These are phyloP conservation scores for Sarcophaga peregrina DNA, from an alignment of 1,140 invertebrate species.

Conservation along the genomic window DNA sequence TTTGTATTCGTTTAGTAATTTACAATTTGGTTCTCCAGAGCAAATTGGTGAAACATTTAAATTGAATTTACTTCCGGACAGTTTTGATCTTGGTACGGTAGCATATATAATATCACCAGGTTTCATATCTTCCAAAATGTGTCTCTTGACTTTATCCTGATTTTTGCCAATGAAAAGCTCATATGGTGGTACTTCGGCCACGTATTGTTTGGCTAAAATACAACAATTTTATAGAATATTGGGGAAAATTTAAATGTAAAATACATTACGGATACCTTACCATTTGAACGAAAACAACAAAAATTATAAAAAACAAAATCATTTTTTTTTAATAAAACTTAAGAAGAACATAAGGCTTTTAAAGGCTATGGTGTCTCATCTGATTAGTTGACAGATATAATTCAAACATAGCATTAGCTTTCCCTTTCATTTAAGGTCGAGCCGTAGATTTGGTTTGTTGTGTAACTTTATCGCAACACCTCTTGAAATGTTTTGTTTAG, in stretches of 20 bases:
- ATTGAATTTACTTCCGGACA: conserved; percentile 67
- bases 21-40: background rate
- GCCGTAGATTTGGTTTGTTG: too few relatives aligned
- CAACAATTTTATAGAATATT: conserved; percentile 4
- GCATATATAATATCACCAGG: conserved; percentile 86
- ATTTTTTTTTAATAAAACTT: background rate
- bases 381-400: too few relatives aligned
- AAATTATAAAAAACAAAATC: background rate
- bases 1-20: conserved; percentile 9
- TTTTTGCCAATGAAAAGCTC: conserved; percentile 78
- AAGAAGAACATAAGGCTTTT: background rate
- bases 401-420: too few relatives aligned
- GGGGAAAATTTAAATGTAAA: background rate
- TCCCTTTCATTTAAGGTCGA: too few relatives aligned
- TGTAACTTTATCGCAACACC: too few relatives aligned
- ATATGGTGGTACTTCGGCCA: conserved; percentile 76
- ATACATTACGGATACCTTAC: background rate
- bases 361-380: too few relatives aligned
- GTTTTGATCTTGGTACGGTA: conserved; percentile 74
- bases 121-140: conserved; percentile 68
- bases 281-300: background rate
- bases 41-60: background rate
- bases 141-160: conserved; percentile 57
- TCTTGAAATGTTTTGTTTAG: too few relatives aligned
- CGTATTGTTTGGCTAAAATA: conserved; percentile 37